A percentile compares a stretch with the other conserved stretches of the same genome.
phyloP scores from a whole-genome alignment of 2,888 invertebrate species.

The Nymphalis c-album region DNA sequence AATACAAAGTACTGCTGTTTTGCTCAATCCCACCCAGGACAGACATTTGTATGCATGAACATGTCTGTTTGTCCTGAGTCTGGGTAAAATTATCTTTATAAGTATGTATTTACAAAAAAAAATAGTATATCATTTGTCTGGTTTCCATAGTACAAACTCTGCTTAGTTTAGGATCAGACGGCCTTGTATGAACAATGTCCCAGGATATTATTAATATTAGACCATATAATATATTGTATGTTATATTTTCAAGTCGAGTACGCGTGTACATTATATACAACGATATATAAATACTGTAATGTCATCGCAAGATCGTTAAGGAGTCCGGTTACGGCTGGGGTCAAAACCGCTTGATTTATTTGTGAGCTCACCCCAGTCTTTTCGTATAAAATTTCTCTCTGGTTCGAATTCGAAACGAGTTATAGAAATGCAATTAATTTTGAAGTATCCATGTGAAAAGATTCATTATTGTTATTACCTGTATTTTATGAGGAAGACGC shows the following conservation, averaged over 20 bases:
- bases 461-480: slow-evolving; percentile 10
- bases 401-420: slow-evolving; percentile 38
- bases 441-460: slow-evolving; percentile 33
- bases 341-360: slow-evolving; percentile 69
- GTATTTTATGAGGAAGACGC: neutral
- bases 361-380: slow-evolving; percentile 38
- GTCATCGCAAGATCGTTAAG: slow-evolving; percentile 63
- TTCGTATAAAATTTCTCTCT: slow-evolving; percentile 32
- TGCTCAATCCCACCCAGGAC: no score
- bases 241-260: neutral
- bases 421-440: slow-evolving; percentile 43
- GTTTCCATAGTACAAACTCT: no score
- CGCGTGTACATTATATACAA: neutral
- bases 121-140: no score
- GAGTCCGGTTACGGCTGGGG: slow-evolving; percentile 51
- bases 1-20: no score
- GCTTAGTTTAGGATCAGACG: no score
- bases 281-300: slow-evolving; percentile 41
- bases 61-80: no score
- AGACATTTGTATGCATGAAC: no score
- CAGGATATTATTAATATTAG: no score
- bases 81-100: no score
- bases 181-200: no score
- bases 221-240: no score
- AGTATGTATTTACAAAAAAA: no score